Conservation (phyloP, 1,140 invertebrate genomes). For the Drosophila azteca region DNA sequence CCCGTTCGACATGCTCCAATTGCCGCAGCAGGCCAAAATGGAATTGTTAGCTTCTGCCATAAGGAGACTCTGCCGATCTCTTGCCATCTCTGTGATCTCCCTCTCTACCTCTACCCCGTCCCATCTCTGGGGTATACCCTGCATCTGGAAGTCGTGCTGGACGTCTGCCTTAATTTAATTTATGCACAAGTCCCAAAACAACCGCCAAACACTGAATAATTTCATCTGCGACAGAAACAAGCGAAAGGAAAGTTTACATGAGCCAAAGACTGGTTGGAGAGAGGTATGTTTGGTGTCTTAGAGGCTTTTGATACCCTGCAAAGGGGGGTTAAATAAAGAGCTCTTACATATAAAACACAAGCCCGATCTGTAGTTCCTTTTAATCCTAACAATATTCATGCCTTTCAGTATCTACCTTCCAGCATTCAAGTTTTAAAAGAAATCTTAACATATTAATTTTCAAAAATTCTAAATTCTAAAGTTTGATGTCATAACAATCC, state of each 20-base stretch:
- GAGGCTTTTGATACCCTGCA: too few relatives aligned
- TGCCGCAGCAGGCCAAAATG: slow-evolving; percentile 25
- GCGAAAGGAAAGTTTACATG: slow-evolving; percentile 14
- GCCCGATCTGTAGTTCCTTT: too few relatives aligned
- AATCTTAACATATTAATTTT: slow-evolving; percentile 5
- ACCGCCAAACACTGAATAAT: slow-evolving; percentile 34
- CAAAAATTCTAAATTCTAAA: not conserved
- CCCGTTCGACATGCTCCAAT: slow-evolving; percentile 27
- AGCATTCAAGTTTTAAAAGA: too few relatives aligned
- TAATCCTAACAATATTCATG: too few relatives aligned
- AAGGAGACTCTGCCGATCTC: too few relatives aligned
- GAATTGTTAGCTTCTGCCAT: slow-evolving; percentile 24
- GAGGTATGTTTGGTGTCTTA: too few relatives aligned
- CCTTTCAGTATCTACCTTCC: too few relatives aligned
- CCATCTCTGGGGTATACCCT: not conserved
- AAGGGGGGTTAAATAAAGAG: too few relatives aligned
- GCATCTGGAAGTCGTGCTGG: not conserved
- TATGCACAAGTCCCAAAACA: slow-evolving; percentile 48
- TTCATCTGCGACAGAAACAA: slow-evolving; percentile 30
- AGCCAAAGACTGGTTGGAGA: slow-evolving; percentile 11
- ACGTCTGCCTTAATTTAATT: slow-evolving; percentile 59
- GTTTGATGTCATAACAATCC: not conserved
- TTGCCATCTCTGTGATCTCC: too few relatives aligned
- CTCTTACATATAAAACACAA: too few relatives aligned
- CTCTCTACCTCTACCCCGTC: too few relatives aligned